Conservation (phyloP, 1,140 invertebrate genomes). For the Armadillidium nasatum region DNA sequence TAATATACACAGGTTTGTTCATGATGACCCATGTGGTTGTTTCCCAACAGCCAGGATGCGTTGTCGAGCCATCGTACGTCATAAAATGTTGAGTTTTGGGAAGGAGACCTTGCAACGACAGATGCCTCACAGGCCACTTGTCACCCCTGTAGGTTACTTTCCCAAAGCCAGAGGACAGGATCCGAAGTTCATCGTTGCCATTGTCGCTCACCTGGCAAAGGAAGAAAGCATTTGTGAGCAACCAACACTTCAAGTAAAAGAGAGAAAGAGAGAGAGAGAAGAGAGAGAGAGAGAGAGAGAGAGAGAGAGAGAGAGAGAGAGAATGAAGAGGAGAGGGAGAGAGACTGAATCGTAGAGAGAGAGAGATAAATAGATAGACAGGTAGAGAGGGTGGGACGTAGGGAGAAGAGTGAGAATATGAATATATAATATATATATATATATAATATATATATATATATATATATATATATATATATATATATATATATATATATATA, state of each 20-base stretch:
- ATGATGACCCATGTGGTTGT: constrained; percentile 55
- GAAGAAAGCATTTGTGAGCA: neutral
- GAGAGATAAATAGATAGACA: no score
- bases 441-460: no score
- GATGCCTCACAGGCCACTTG: constrained; percentile 69
- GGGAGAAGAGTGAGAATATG: no score
- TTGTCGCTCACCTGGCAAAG: constrained; percentile 14
- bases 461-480: no score
- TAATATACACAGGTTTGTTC: constrained; percentile 53
- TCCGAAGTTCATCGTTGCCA: constrained; percentile 28
- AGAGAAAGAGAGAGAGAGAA: constrained; percentile 3
- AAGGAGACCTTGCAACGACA: constrained; percentile 74
- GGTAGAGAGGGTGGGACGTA: no score
- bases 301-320: constrained; percentile 11
- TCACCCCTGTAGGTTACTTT: constrained; percentile 57
- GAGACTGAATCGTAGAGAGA: neutral
- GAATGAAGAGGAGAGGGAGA: neutral
- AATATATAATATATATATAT: no score
- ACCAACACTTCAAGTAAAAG: neutral
- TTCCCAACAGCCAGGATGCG: constrained; percentile 54
- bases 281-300: constrained; percentile 11
- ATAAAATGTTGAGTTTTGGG: constrained; percentile 87
- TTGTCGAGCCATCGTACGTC: constrained; percentile 75
- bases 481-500: no score
- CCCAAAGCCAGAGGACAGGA: constrained; percentile 22